Base-by-base conservation (phyloP, 1,140 invertebrate species). In the Cyphomyrmex costatus region DNA sequence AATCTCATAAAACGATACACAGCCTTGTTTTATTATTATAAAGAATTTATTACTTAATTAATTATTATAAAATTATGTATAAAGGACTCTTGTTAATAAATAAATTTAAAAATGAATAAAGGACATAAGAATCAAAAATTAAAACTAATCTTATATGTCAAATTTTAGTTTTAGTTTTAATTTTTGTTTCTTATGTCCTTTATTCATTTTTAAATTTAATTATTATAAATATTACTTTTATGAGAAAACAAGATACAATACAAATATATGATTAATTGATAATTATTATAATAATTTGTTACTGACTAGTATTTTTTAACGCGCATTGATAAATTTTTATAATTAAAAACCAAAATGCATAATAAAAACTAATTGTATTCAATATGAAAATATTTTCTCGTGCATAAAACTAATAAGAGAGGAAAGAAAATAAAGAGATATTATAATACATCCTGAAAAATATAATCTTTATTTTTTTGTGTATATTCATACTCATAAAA, bases 401-500 rank as follows among this genome's bases (percentile, higher is more conserved):
- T 61, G 10, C 21, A 1, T 3, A 2, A 8, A 27, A 61, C 5
- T 49, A 19, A 76, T 0, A 77, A 36, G 21, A 51, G 19, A 51
- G 24, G 21, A 79, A 21, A 65, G 16, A 16, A 66, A 68, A 73
- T 56, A 58, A 46, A 71, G 5, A 58, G 1, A 30, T n/a, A n/a
- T n/a, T n/a, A n/a, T n/a, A n/a, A n/a, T 24, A 71, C 19, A 0
- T 0, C 73, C n/a, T 33, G 19, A 60, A n/a, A n/a, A 42, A 46
- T 16, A 3, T 5, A 60, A 49, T 12, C n/a, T 82, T 82, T 60
- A 73, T 82, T 82, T 82, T 82, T 73, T 21, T 33, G 0, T 73
- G 19, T 30, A 82, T 46, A 82, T 30, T 3, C 16, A 6, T 3
- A 53, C 1, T 12, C 19, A n/a, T 53, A 10, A 49, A 49, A 49